Evolutionary conservation across 2,888 invertebrate species (phyloP).

Genomic region (Scaptomyza flava): DNA sequence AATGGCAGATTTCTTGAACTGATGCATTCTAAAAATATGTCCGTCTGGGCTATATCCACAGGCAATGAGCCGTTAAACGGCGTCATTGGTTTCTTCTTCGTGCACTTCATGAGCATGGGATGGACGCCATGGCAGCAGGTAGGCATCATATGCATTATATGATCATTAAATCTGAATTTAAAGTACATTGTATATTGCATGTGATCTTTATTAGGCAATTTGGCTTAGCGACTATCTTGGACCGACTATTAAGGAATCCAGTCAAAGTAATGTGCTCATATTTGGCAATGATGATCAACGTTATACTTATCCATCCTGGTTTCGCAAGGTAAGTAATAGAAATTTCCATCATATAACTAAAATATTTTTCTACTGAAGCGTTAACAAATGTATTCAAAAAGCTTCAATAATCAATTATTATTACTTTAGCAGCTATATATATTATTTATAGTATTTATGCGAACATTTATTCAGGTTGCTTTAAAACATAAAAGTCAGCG

Average conservation of each 20-base stretch:
- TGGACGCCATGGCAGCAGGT: conserved; percentile 88
- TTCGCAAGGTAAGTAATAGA: conserved; percentile 86
- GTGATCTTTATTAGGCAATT: conserved; percentile 85
- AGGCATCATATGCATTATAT: conserved; percentile 15
- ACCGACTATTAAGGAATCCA: conserved; percentile 87
- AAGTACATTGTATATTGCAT: background rate
- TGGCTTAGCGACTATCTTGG: conserved; percentile 91
- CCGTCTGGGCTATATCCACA: conserved; percentile 93
- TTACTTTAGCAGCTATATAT: too few species aligned
- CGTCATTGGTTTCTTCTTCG: conserved; percentile 85
- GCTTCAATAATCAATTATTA: too few species aligned
- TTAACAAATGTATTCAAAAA: too few species aligned
- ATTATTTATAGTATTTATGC: background rate
- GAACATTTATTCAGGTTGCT: background rate
- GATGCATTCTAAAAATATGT: conserved; percentile 88
- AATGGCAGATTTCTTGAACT: conserved; percentile 86
- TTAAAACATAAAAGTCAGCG: background rate
- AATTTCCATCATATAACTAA: background rate
- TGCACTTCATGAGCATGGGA: conserved; percentile 91
- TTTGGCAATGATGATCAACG: conserved; percentile 92
- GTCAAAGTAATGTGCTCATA: conserved; percentile 88
- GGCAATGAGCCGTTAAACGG: conserved; percentile 95
- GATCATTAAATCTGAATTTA: background rate
- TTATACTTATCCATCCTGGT: conserved; percentile 88
- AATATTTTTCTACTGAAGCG: too few species aligned